Evolutionary conservation across 2,797 vertebrate genomes (phyloP).

Genomic region (Myiotriccus ornatus): DNA sequence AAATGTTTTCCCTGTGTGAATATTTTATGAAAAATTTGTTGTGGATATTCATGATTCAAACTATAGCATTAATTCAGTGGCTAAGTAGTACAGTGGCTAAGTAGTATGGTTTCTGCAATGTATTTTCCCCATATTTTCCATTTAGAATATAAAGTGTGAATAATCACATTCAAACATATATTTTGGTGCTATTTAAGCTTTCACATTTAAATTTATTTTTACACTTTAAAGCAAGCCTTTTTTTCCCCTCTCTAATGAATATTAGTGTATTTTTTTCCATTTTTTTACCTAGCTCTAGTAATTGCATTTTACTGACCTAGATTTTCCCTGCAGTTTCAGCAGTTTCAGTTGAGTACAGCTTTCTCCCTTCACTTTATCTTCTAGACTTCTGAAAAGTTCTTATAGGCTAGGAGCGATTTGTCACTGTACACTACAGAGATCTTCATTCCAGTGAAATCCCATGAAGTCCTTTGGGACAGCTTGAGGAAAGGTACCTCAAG

Average conservation of each 20-base stretch:
- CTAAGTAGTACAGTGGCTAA: neutral
- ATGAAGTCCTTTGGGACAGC: neutral
- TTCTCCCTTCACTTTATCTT: neutral
- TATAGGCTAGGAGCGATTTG: neutral
- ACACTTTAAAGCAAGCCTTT: neutral
- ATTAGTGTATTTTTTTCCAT: neutral
- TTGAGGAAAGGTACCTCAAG: neutral
- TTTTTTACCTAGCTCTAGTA: neutral
- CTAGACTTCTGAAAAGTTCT: neutral
- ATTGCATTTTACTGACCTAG: constrained; percentile 27
- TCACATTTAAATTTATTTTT: constrained; percentile 1
- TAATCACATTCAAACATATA: neutral
- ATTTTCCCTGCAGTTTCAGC: neutral
- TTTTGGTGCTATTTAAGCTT: neutral
- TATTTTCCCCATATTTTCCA: neutral
- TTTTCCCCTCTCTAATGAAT: neutral
- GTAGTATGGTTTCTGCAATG: neutral
- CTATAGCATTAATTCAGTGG: constrained; percentile 3
- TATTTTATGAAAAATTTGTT: neutral
- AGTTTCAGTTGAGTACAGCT: neutral
- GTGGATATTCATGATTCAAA: neutral
- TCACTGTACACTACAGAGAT: neutral
- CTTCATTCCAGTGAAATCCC: neutral
- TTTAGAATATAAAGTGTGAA: constrained; percentile 1
- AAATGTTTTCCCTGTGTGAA: neutral